These are phyloP conservation scores for Andrena trimmerana DNA, from an alignment of 2,888 invertebrate genomes.

Conservation along the genomic window DNA sequence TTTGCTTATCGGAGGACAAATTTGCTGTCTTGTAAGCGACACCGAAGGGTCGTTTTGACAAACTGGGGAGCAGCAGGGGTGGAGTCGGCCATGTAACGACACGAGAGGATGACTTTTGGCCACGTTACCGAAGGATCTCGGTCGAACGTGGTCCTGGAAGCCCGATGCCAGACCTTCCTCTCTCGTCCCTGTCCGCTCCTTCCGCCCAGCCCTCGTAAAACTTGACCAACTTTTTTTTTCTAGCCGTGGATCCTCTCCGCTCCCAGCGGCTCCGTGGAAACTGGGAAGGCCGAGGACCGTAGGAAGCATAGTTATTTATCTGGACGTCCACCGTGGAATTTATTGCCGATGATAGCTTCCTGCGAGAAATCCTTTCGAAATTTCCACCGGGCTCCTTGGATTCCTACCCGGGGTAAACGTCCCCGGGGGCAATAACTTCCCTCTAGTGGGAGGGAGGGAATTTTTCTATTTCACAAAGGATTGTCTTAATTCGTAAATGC, in stretches of 20 bases:
- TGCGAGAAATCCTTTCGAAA: constrained; percentile 20
- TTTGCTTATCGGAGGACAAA: constrained; percentile 84
- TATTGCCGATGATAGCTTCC: constrained; percentile 57
- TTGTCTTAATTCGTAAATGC: neutral
- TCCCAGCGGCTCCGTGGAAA: constrained; percentile 5
- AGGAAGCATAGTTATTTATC: constrained; percentile 65
- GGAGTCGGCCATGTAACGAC: constrained; percentile 66
- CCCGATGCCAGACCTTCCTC: constrained; percentile 34
- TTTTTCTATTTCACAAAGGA: neutral
- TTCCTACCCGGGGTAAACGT: neutral
- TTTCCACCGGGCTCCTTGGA: neutral
- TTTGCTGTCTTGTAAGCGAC: constrained; percentile 84
- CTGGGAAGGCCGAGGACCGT: constrained; percentile 19
- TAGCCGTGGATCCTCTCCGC: constrained; percentile 4
- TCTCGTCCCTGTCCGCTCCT: constrained; percentile 7
- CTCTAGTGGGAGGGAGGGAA: neutral
- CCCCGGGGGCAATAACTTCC: constrained; percentile 1
- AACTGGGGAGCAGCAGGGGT: constrained; percentile 78
- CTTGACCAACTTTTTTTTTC: constrained; percentile 58
- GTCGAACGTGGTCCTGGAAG: constrained; percentile 34
- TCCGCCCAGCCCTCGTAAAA: constrained; percentile 58
- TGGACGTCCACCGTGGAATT: constrained; percentile 51
- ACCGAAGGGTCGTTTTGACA: constrained; percentile 83
- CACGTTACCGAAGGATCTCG: constrained; percentile 46
- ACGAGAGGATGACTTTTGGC: constrained; percentile 62